Conservation (phyloP, 2,888 invertebrate species). For the Plagodis pulveraria region DNA sequence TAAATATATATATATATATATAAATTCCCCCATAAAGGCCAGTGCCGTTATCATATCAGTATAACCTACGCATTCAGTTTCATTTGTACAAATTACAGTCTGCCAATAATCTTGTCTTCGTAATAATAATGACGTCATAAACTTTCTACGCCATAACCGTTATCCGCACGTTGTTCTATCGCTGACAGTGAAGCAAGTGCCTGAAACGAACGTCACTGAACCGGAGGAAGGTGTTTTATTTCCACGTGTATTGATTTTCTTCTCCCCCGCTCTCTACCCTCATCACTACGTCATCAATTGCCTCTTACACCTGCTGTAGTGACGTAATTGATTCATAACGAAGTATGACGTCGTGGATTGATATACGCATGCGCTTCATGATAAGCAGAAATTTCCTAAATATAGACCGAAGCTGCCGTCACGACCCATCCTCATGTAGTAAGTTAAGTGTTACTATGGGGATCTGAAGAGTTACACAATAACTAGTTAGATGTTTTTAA, state of each 20-base stretch:
- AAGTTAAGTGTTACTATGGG: too few relatives aligned
- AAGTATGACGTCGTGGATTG: constrained; percentile 58
- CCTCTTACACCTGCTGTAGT: constrained; percentile 48
- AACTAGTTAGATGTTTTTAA: too few relatives aligned
- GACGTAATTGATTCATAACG: constrained; percentile 68
- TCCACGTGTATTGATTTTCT: constrained; percentile 59
- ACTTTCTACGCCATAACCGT: constrained; percentile 7
- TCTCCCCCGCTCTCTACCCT: constrained; percentile 46
- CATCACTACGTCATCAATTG: constrained; percentile 66
- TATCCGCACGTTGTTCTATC: constrained; percentile 14
- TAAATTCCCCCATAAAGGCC: too few relatives aligned
- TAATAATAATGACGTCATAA: constrained; percentile 16
- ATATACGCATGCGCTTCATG: constrained; percentile 61
- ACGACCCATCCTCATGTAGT: constrained; percentile 17
- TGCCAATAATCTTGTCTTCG: too few relatives aligned
- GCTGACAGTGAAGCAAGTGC: constrained; percentile 28
- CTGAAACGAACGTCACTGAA: constrained; percentile 70
- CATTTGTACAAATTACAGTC: too few relatives aligned
- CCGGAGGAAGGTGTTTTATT: constrained; percentile 58
- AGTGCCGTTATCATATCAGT: too few relatives aligned
- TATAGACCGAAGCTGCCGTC: constrained; percentile 33
- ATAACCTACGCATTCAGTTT: neutral
- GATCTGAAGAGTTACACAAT: neutral
- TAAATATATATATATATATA: too few relatives aligned
- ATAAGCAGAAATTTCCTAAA: constrained; percentile 33